Base-by-base conservation (phyloP, 1,140 invertebrate species). In the Sitophilus oryzae region DNA sequence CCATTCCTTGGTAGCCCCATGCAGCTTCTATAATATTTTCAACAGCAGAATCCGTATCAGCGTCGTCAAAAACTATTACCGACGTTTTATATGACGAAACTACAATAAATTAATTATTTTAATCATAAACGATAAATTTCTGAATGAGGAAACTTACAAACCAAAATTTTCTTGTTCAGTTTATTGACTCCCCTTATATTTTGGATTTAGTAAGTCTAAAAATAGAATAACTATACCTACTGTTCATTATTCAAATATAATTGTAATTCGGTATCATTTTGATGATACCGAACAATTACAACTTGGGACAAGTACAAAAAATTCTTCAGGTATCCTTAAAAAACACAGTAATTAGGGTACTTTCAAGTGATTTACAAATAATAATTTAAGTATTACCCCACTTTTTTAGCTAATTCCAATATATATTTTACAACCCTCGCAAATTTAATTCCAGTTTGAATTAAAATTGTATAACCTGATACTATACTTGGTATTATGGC, bases 31-130 rank as follows among this genome's bases (percentile, higher is more conserved):
- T 69, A 2, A 79, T 67, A 21, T 71, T 71, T 56, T 82, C 77
- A 41, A 77, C 75, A 11, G 79, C 77, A 49, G 79, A 80, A 71
- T 82, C 78, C 23, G 82, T 53, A 70, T 83, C 81, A 16, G 78
- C 75, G 42, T 70, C 69, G 46, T 82, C 79, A 70, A 78, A 81
- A 45, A 83, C 72, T 42, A 81, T 67, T 42, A 80, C 73, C 3
- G 75, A 70, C 23, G 72, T 73, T 58, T 77, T 77, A 30, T 74
- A 46, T 23, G 49, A 48, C 20, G 54, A 34, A 30, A 62, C 58
- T 61, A n/a, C 19, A 51, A 22, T 20, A 30, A 5, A 30, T 30
- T 6, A n/a, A n/a, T n/a, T n/a, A n/a, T n/a, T n/a, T n/a, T n/a
- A n/a, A n/a, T n/a, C n/a, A n/a, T 49, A 14, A 16, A 21, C n/a